phyloP scores from a whole-genome alignment of 1,140 invertebrate genomes.

The Monomorium pharaonis region DNA sequence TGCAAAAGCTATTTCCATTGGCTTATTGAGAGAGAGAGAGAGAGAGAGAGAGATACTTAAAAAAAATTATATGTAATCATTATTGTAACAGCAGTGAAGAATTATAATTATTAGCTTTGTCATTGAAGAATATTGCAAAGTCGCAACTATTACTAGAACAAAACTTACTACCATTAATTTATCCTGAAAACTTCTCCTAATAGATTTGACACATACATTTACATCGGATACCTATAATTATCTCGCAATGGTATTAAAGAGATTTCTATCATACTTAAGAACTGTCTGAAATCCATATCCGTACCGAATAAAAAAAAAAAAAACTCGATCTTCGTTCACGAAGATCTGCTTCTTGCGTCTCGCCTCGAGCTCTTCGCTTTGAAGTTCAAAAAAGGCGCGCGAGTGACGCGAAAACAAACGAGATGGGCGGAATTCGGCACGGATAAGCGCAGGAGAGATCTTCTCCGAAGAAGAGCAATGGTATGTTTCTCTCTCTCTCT shows the following conservation, averaged over 20 bases:
- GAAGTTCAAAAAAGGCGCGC: not conserved
- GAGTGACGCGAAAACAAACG: not conserved
- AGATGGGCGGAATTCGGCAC: constrained; percentile 18
- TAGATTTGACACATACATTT: not conserved
- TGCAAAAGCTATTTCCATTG: not conserved
- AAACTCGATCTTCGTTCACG: not conserved
- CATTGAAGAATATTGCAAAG: not conserved
- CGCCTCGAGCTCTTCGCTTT: not conserved
- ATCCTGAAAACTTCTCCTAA: not conserved
- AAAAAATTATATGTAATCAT: not conserved
- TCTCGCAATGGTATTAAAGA: not conserved
- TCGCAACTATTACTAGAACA: not conserved
- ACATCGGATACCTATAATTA: not conserved
- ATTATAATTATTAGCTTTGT: not conserved
- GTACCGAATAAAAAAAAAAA: constrained; percentile 12
- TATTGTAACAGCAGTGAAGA: not conserved
- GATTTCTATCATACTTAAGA: constrained; percentile 3
- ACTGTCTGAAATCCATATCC: not conserved
- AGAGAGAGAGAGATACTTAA: not conserved
- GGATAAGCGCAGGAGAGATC: not conserved
- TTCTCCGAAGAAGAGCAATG: constrained; percentile 2
- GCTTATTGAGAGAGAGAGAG: not conserved
- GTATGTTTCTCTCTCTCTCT: constrained; percentile 34
- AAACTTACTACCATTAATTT: not conserved
- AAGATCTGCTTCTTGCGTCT: not conserved